Evolutionary conservation across 2,888 invertebrate species (phyloP).

Genomic region (Lamproptera curius): DNA sequence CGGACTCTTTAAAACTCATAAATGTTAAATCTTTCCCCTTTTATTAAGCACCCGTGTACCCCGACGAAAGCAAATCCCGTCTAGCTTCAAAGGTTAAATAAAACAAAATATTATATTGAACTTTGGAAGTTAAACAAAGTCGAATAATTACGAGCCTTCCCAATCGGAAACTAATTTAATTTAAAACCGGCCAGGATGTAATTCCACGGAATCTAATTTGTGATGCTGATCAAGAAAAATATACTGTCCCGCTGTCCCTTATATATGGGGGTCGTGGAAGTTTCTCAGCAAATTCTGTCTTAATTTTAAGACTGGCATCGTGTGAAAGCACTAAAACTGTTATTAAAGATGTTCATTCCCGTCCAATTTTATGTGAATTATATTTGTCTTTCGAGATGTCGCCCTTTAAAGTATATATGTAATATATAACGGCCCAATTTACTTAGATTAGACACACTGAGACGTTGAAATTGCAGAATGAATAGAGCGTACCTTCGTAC

Average conservation of each 20-base stretch:
- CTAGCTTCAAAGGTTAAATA: constrained; percentile 24
- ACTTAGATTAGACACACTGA: constrained; percentile 17
- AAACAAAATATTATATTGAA: constrained; percentile 27
- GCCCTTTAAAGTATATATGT: constrained; percentile 24
- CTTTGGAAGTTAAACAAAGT: constrained; percentile 20
- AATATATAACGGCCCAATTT: constrained; percentile 24
- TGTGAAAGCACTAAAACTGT: constrained; percentile 32
- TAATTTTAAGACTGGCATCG: constrained; percentile 33
- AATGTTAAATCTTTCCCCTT: constrained; percentile 30
- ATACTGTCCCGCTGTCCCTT: constrained; percentile 27
- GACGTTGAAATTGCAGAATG: constrained; percentile 18
- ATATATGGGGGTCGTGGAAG: constrained; percentile 33
- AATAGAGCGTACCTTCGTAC: constrained; percentile 16
- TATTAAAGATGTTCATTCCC: constrained; percentile 36
- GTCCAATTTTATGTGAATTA: constrained; percentile 35
- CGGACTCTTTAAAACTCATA: constrained; percentile 36
- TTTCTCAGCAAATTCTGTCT: constrained; percentile 34
- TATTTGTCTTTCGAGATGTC: constrained; percentile 31
- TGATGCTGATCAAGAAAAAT: constrained; percentile 21
- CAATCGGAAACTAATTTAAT: constrained; percentile 17
- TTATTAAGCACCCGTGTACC: constrained; percentile 22
- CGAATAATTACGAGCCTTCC: constrained; percentile 15
- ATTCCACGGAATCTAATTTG: constrained; percentile 10
- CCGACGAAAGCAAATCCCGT: constrained; percentile 26
- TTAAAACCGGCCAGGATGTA: constrained; percentile 10